Conservation (phyloP, 2,797 vertebrate species). For the Steatocranus sp. region DNA sequence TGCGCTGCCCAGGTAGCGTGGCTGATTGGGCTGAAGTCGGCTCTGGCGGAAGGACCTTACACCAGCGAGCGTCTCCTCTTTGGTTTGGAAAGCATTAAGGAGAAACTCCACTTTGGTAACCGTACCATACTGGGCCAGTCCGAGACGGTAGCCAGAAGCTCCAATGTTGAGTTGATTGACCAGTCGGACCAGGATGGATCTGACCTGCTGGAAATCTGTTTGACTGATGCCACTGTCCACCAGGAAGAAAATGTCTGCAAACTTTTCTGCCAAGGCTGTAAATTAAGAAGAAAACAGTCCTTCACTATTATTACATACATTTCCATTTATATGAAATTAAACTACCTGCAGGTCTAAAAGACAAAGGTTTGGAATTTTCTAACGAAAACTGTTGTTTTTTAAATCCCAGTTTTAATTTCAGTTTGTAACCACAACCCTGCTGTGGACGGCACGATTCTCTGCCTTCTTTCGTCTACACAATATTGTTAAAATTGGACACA, state of each 20-base stretch:
- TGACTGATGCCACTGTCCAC: slow-evolving; percentile 62
- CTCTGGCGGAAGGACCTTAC: slow-evolving; percentile 43
- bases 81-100: slow-evolving; percentile 66
- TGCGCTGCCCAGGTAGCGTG: slow-evolving; percentile 63
- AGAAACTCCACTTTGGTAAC: slow-evolving; percentile 69
- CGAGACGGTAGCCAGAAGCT: slow-evolving; percentile 66
- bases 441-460: background rate
- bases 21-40: slow-evolving; percentile 11
- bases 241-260: slow-evolving; percentile 82
- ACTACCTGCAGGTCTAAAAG: background rate
- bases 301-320: background rate
- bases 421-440: background rate
- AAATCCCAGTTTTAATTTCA: background rate
- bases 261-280: slow-evolving; percentile 68
- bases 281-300: background rate
- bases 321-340: background rate
- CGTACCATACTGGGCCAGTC: slow-evolving; percentile 76
- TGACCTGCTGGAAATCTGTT: slow-evolving; percentile 56
- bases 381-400: background rate
- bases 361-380: background rate
- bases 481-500: background rate
- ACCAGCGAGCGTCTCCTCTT: slow-evolving; percentile 30
- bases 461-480: background rate
- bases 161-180: slow-evolving; percentile 68
- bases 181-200: slow-evolving; percentile 44